These are phyloP conservation scores for Mallateleia sp. DNA, from an alignment of 2,888 invertebrate species.

Conservation along the genomic window DNA sequence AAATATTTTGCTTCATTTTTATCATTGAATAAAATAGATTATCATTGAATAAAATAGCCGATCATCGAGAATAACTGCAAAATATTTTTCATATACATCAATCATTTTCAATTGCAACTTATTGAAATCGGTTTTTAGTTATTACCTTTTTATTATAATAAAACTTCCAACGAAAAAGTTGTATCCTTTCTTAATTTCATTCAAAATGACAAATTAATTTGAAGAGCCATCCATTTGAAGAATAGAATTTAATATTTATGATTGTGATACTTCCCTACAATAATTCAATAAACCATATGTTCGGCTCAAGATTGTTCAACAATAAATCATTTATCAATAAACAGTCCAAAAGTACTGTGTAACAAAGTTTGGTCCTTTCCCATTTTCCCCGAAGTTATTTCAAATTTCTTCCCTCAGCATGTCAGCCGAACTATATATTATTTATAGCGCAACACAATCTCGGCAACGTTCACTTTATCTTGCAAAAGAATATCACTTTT, in stretches of 20 bases:
- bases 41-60: too few relatives aligned
- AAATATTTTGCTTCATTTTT: too few relatives aligned
- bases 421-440: conserved; percentile 50
- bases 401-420: conserved; percentile 42
- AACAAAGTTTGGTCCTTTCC: conserved; percentile 60
- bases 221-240: not conserved
- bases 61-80: too few relatives aligned
- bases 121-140: too few relatives aligned
- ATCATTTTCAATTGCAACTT: too few relatives aligned
- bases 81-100: too few relatives aligned
- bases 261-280: not conserved
- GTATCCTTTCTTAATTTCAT: too few relatives aligned
- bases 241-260: conserved; percentile 25
- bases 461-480: conserved; percentile 25
- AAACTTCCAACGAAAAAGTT: too few relatives aligned
- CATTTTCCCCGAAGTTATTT: conserved; percentile 51
- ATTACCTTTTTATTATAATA: too few relatives aligned
- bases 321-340: conserved; percentile 64
- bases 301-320: conserved; percentile 31
- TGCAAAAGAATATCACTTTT: conserved; percentile 21
- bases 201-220: too few relatives aligned
- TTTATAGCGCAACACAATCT: conserved; percentile 45
- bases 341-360: conserved; percentile 59
- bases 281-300: conserved; percentile 37
- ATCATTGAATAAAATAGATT: too few relatives aligned